These are phyloP conservation scores for Nothura maculosa DNA, from an alignment of 2,797 vertebrate species.

Conservation along the genomic window DNA sequence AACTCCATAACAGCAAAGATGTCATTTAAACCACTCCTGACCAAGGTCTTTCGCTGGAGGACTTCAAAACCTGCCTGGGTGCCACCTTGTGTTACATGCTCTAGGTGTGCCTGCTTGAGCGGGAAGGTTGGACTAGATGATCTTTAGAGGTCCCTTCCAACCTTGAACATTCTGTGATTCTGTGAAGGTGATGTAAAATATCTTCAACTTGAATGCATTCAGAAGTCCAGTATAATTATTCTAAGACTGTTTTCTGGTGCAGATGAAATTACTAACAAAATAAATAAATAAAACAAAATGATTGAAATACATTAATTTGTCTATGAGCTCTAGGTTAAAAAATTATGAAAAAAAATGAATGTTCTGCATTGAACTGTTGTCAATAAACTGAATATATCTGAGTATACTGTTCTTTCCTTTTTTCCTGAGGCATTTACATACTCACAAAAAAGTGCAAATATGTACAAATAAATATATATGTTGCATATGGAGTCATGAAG, in stretches of 20 bases:
- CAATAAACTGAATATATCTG: not conserved
- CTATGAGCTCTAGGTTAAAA: not conserved
- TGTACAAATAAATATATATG: not conserved
- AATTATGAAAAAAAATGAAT: not conserved
- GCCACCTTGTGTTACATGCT: too few relatives aligned
- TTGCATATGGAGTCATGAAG: not conserved
- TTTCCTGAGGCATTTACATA: not conserved
- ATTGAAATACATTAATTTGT: not conserved
- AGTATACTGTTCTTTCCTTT: not conserved
- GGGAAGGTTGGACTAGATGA: too few relatives aligned
- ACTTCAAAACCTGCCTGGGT: too few relatives aligned
- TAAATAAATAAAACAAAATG: not conserved
- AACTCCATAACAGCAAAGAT: not conserved
- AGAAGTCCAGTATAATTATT: not conserved
- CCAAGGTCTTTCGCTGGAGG: too few relatives aligned
- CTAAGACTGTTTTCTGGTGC: not conserved
- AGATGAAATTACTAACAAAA: not conserved
- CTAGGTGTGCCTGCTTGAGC: too few relatives aligned
- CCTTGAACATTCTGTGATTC: too few relatives aligned
- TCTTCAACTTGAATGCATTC: not conserved
- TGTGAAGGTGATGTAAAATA: not conserved
- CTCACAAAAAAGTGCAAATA: not conserved
- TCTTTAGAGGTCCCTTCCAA: too few relatives aligned
- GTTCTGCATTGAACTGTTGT: not conserved
- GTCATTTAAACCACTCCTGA: slow-evolving; percentile 17